Conservation (phyloP, 2,888 invertebrate genomes). For the Ichneumoninae sp. region DNA sequence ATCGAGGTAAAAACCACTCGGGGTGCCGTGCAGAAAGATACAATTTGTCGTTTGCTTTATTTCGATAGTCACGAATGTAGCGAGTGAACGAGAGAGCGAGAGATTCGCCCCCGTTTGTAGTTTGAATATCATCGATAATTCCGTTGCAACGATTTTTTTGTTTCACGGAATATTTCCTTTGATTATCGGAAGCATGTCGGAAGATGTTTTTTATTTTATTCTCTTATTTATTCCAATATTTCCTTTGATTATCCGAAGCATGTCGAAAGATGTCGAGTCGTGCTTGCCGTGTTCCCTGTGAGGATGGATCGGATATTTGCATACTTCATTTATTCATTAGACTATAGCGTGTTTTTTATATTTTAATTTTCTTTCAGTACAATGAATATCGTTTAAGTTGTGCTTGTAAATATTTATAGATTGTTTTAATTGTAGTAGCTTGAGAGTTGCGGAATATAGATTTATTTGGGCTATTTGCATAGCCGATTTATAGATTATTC, state of each 20-base stretch:
- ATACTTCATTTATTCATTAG: conserved; percentile 45
- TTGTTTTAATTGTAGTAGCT: conserved; percentile 41
- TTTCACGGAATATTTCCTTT: conserved; percentile 2
- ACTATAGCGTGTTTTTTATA: conserved; percentile 1
- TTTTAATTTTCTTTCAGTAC: conserved; percentile 16
- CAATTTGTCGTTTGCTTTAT: conserved; percentile 11
- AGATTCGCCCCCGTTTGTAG: background rate
- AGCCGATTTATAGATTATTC: conserved; percentile 6
- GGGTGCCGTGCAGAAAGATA: conserved; percentile 62
- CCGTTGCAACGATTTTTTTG: background rate
- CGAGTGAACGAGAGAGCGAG: background rate
- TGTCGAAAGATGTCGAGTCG: conserved; percentile 2
- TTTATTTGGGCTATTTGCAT: conserved; percentile 13
- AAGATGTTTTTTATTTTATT: background rate
- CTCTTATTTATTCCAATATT: background rate
- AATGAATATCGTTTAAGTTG: conserved; percentile 28
- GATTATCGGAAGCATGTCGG: conserved; percentile 4
- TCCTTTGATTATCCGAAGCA: background rate
- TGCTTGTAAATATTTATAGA: conserved; percentile 57
- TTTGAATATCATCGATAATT: conserved; percentile 43
- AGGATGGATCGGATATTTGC: conserved; percentile 31
- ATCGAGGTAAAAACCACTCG: conserved; percentile 76
- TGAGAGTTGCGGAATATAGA: conserved; percentile 18
- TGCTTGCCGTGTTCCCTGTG: conserved; percentile 34
- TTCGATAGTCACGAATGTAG: conserved; percentile 32